Percentiles rank a stretch among this genome's conserved stretches.
Evolutionary conservation across 2,888 invertebrate species (phyloP).

Genomic region (Actias luna): DNA sequence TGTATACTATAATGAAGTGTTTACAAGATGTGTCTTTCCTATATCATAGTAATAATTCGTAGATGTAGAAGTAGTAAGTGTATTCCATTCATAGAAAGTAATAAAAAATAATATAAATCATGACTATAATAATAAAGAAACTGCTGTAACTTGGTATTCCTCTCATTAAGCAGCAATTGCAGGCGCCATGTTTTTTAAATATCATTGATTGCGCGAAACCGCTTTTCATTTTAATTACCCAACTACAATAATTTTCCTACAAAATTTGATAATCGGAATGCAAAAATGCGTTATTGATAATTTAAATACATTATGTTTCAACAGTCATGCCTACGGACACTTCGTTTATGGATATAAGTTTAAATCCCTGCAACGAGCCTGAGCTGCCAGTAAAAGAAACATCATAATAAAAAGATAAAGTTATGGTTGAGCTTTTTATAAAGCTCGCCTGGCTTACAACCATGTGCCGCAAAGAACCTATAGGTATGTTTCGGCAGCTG

Average conservation of each 20-base stretch:
- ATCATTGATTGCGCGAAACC: conserved; percentile 66
- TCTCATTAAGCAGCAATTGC: conserved; percentile 78
- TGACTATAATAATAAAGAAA: conserved; percentile 17
- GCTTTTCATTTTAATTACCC: conserved; percentile 69
- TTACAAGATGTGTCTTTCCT: background rate
- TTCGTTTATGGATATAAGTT: no score
- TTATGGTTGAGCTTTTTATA: no score
- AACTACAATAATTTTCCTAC: conserved; percentile 64
- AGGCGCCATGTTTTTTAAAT: conserved; percentile 79
- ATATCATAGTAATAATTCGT: background rate
- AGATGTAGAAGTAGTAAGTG: background rate
- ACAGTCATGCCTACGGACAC: conserved; percentile 71
- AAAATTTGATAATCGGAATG: conserved; percentile 50
- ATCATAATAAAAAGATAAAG: no score
- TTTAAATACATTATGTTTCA: conserved; percentile 49
- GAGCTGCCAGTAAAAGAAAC: no score
- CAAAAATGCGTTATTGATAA: conserved; percentile 50
- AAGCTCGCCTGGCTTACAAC: no score
- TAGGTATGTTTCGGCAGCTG: no score
- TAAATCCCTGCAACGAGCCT: no score
- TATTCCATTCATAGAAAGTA: background rate
- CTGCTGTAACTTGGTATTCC: conserved; percentile 56
- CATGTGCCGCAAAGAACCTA: no score
- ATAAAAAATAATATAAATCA: background rate
- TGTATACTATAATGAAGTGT: background rate